phyloP scores from a whole-genome alignment of 2,888 invertebrate species.

The Meiosimyza decipiens region DNA sequence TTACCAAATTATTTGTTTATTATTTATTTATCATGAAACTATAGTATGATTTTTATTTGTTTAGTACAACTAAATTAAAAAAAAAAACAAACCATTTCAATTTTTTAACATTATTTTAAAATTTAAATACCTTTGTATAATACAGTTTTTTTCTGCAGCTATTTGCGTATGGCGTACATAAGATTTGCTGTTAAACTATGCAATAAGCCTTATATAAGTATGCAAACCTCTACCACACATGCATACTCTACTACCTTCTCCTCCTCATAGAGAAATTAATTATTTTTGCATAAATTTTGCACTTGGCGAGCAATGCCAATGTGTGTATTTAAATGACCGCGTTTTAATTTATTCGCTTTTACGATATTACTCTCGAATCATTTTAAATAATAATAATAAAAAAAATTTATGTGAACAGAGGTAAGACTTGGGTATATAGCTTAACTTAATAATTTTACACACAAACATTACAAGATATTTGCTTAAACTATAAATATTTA shows the following conservation, averaged over 20 bases:
- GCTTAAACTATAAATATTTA: not conserved
- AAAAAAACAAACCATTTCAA: slow-evolving; percentile 32
- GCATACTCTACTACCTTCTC: slow-evolving; percentile 38
- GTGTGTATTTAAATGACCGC: slow-evolving; percentile 61
- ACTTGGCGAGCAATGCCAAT: slow-evolving; percentile 68
- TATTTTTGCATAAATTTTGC: slow-evolving; percentile 55
- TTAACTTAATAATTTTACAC: slow-evolving; percentile 34
- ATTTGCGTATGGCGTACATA: slow-evolving; percentile 56
- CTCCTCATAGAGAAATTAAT: slow-evolving; percentile 31
- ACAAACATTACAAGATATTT: slow-evolving; percentile 20
- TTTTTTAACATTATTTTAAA: slow-evolving; percentile 47
- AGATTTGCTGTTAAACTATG: slow-evolving; percentile 44
- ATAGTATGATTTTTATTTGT: slow-evolving; percentile 35
- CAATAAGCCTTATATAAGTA: slow-evolving; percentile 40
- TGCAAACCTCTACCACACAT: slow-evolving; percentile 36
- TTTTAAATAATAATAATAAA: slow-evolving; percentile 46
- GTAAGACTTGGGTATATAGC: slow-evolving; percentile 65
- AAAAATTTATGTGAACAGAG: slow-evolving; percentile 55
- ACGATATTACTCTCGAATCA: slow-evolving; percentile 44
- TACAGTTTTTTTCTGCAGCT: slow-evolving; percentile 65
- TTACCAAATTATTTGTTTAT: slow-evolving; percentile 19
- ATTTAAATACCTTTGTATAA: slow-evolving; percentile 50
- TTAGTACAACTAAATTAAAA: not conserved
- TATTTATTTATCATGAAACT: not conserved
- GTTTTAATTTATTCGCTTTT: slow-evolving; percentile 65